phyloP scores from a whole-genome alignment of 1,140 invertebrate species.

The Oreohelix idahoensis region DNA sequence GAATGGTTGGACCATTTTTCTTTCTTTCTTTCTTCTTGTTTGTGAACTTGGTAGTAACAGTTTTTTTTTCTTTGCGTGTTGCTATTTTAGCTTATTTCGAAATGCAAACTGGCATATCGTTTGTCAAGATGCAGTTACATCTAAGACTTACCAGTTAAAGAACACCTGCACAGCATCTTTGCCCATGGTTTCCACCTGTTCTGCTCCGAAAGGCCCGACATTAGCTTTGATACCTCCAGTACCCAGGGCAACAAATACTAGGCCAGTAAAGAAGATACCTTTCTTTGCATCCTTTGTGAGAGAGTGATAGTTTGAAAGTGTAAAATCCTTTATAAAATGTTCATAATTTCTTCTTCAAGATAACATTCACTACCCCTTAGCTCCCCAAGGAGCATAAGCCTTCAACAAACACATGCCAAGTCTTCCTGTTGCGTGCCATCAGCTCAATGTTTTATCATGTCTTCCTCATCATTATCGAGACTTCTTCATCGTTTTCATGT shows the following conservation, averaged over 20 bases:
- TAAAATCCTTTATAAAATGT: not conserved
- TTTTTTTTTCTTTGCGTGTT: too few species aligned
- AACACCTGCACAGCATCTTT: constrained; percentile 71
- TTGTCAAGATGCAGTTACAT: too few species aligned
- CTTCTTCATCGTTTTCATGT: too few species aligned
- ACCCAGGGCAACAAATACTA: constrained; percentile 73
- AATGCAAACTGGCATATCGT: too few species aligned
- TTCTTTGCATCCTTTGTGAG: constrained; percentile 39
- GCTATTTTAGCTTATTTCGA: too few species aligned
- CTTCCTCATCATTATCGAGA: not conserved
- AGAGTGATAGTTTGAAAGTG: not conserved
- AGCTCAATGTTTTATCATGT: too few species aligned
- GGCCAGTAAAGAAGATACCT: constrained; percentile 46
- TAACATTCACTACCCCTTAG: not conserved
- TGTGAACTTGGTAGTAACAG: too few species aligned
- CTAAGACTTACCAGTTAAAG: constrained; percentile 75
- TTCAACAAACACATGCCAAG: too few species aligned
- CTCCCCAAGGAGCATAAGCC: too few species aligned
- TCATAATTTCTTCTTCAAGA: not conserved
- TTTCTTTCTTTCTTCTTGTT: too few species aligned
- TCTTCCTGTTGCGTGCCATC: too few species aligned
- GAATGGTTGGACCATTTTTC: too few species aligned
- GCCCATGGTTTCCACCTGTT: constrained; percentile 73
- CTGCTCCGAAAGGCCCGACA: constrained; percentile 75
- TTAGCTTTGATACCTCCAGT: constrained; percentile 75